Percentiles rank a stretch among this genome's conserved stretches.
Evolutionary conservation across 1,140 invertebrate genomes (phyloP).

Genomic region (Drosophila chauvacae): DNA sequence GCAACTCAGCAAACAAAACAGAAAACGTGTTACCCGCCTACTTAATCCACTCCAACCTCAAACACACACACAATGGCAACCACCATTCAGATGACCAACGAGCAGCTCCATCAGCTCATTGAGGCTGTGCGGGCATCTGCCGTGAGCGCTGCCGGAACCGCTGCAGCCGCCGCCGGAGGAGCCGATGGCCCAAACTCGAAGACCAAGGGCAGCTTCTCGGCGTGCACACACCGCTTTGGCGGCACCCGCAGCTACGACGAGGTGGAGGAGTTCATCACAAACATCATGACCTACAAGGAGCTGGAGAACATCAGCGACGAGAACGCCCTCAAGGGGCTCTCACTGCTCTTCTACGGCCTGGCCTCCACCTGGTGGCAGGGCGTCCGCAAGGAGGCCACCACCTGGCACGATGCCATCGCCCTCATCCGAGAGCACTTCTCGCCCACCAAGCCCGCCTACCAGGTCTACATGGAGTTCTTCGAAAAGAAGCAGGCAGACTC

Average conservation of each 20-base stretch:
- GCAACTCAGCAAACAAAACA: conserved; percentile 18
- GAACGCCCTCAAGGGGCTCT: conserved; percentile 83
- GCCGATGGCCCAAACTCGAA: conserved; percentile 27
- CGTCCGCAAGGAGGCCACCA: conserved; percentile 78
- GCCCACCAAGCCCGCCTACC: conserved; percentile 74
- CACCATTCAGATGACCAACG: conserved; percentile 63
- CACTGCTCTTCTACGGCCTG: conserved; percentile 80
- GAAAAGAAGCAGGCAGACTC: conserved; percentile 66
- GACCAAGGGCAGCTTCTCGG: conserved; percentile 72
- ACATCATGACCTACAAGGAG: conserved; percentile 71
- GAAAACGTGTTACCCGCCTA: conserved; percentile 20
- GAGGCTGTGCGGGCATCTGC: conserved; percentile 59
- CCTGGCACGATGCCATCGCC: conserved; percentile 71
- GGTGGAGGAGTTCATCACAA: conserved; percentile 79
- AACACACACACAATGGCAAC: conserved; percentile 39
- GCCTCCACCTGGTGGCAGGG: conserved; percentile 85
- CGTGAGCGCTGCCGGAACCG: conserved; percentile 35
- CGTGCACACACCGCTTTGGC: conserved; percentile 60
- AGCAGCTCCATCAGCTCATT: conserved; percentile 69
- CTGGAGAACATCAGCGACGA: conserved; percentile 76
- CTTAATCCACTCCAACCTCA: conserved; percentile 22
- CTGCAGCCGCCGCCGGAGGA: conserved; percentile 46
- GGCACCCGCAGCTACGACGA: conserved; percentile 70
- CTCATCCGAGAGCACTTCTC: conserved; percentile 77
- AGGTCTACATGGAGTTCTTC: conserved; percentile 80